Percentiles rank a stretch among this genome's conserved stretches.
These are phyloP conservation scores for Halictus ligatus DNA, from an alignment of 2,888 invertebrate genomes.

Conservation along the genomic window DNA sequence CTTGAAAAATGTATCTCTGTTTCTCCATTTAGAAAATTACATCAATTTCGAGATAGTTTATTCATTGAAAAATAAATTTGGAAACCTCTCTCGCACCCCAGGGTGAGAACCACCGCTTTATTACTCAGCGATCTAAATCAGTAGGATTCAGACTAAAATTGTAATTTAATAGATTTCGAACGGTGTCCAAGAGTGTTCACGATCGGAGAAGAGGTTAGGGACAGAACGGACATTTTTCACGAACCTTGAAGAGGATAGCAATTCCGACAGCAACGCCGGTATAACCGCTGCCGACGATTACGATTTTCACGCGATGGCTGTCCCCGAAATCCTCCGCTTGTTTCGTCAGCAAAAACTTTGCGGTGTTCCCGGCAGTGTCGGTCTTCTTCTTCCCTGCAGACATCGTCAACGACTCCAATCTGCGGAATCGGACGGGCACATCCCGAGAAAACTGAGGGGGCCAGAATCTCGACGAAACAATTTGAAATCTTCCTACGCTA, in stretches of 20 bases:
- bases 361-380: constrained; percentile 70
- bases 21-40: too few species aligned
- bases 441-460: constrained; percentile 30
- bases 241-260: constrained; percentile 79
- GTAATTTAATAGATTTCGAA: neutral
- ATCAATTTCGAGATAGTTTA: too few species aligned
- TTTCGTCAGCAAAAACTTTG: constrained; percentile 75
- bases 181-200: too few species aligned
- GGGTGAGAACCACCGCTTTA: neutral
- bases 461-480: neutral
- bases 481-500: neutral
- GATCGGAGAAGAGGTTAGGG: constrained; percentile 47
- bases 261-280: constrained; percentile 78
- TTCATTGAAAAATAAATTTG: too few species aligned
- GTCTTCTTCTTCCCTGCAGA: constrained; percentile 60
- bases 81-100: too few species aligned
- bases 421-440: constrained; percentile 18
- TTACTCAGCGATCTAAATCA: neutral
- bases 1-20: too few species aligned
- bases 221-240: neutral
- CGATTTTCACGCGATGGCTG: constrained; percentile 77
- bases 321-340: constrained; percentile 73
- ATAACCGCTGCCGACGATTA: constrained; percentile 76
- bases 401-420: constrained; percentile 59
- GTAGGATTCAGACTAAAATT: neutral